Conservation (phyloP, 1,140 invertebrate genomes). For the Phymastichus coffea region DNA sequence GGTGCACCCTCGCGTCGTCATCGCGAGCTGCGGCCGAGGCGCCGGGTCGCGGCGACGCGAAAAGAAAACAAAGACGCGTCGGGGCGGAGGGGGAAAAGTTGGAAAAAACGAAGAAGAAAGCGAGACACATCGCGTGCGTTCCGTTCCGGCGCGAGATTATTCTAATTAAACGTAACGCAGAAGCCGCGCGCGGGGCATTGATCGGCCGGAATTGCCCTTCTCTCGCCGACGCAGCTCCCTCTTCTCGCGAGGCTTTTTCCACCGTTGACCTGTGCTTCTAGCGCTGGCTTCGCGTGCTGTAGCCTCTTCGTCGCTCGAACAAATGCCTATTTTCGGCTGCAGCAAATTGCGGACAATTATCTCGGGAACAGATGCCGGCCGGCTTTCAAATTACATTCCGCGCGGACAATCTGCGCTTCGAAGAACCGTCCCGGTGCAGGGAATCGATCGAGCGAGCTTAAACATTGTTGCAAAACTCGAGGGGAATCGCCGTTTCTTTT, state of each 20-base stretch:
- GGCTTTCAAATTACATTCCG: too few relatives aligned
- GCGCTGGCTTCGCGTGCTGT: not conserved
- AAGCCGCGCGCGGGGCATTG: constrained; percentile 37
- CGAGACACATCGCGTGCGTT: not conserved
- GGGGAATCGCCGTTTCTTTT: too few relatives aligned
- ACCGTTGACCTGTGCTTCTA: not conserved
- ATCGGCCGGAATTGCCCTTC: constrained; percentile 24
- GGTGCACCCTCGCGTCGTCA: too few relatives aligned
- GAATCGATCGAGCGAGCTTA: too few relatives aligned
- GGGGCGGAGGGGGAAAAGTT: not conserved
- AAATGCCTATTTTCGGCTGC: too few relatives aligned
- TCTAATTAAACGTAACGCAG: constrained; percentile 41
- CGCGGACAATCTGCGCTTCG: too few relatives aligned
- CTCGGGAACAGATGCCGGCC: too few relatives aligned
- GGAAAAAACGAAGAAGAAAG: not conserved
- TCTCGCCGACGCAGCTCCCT: too few relatives aligned
- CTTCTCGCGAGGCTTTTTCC: not conserved
- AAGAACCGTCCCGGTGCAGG: too few relatives aligned
- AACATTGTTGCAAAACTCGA: too few relatives aligned
- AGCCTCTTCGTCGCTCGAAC: too few relatives aligned
- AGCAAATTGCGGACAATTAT: too few relatives aligned
- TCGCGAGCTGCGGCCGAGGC: not conserved
- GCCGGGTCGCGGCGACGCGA: not conserved
- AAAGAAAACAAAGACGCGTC: not conserved
- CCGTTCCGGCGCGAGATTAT: constrained; percentile 31